Base-by-base conservation (phyloP, 2,113 vertebrate genomes). In the Hypocryptadius cinnamomeus region DNA sequence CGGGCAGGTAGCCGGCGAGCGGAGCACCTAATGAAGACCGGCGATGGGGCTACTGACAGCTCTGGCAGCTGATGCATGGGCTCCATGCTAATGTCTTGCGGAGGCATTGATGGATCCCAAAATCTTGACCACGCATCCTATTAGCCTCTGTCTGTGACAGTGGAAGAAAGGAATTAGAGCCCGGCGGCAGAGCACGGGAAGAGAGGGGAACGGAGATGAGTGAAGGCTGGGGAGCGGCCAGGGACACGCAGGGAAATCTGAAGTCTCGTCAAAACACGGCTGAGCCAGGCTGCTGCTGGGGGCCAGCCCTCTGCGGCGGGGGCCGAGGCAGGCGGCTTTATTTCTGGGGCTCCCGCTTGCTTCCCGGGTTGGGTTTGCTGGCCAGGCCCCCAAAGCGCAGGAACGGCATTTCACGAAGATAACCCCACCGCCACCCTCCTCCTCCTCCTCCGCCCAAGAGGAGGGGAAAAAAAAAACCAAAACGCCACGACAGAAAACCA, bases 121-220 rank as follows among this genome's bases (percentile, higher is more conserved):
- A 99, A 99, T 99, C 98, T 99, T 99, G 98, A 99, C 98, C 99
- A 98, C 98, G 98, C 98, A 98, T 99, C 98, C 98, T 98, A 99
- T 99, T 99, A 99, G 98, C 99, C 99, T 98, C 98, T 99, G 98
- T 98, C 98, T 98, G 92, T 99, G 98, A 98, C 99, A 99, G 98
- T 94, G 97, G 98, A 97, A 98, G 98, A 98, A 98, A 98, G 97
- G 98, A 98, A 98, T 98, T 93, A 97, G 96, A 98, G 97, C 98
- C 98, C 92, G 90, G 92, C 35, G 88, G 97, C 97, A 95, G 97
- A 96, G 87, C 85, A 48, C 31, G 54, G 56, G 56, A 80, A 56
- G 45, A 57, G 72, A 61, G 27, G 68, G 53, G 64, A 35, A 25
- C 89, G 79, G 92, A 87, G 77, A 86, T 94, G 95, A 97, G 94